Conservation (phyloP, 2,113 vertebrate genomes). For the Rhinolophus sinicus region DNA sequence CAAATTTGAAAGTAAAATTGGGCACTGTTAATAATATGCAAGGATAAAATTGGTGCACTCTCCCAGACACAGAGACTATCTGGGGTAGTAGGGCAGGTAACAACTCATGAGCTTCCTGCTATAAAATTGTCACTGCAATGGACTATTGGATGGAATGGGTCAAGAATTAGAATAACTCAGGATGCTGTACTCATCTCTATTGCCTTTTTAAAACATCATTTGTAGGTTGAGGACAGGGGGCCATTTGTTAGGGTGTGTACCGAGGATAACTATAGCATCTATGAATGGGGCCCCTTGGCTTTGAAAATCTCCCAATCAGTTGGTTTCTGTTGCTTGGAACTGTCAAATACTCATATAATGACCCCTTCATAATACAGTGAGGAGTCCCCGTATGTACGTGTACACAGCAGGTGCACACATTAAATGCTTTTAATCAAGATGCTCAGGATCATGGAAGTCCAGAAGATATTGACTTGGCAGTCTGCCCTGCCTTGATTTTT, state of each 20-base stretch:
- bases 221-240: neutral
- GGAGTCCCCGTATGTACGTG: neutral
- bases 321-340: neutral
- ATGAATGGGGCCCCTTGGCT: neutral
- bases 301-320: neutral
- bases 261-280: neutral
- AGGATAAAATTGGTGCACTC: neutral
- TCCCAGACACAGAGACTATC: neutral
- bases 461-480: neutral
- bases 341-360: neutral
- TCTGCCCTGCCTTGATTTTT: neutral
- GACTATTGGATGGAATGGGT: neutral
- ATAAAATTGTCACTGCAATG: neutral
- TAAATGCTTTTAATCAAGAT: neutral
- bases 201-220: neutral
- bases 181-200: neutral
- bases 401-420: neutral
- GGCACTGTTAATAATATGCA: neutral
- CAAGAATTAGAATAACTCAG: neutral
- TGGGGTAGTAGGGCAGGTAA: neutral
- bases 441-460: neutral
- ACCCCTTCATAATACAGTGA: neutral
- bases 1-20: neutral
- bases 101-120: neutral
- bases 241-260: neutral